A percentile compares a stretch with the other conserved stretches of the same genome.
Evolutionary conservation across 2,797 vertebrate species (phyloP).

Genomic region (Harpagifer antarcticus): DNA sequence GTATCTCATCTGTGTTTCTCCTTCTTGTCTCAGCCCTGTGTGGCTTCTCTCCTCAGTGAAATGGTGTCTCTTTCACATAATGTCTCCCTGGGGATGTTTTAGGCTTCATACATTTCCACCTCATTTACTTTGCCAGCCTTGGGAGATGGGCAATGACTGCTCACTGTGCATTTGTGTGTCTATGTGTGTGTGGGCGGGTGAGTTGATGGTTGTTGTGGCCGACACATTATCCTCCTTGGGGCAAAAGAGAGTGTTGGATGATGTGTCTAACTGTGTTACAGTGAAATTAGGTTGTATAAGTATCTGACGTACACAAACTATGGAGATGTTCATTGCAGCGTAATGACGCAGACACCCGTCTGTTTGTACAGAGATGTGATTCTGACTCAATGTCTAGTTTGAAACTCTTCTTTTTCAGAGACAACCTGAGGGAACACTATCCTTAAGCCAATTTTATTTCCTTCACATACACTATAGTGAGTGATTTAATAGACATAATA

Average conservation of each 20-base stretch:
- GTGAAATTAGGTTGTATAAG: constrained; percentile 14
- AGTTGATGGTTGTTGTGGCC: constrained; percentile 32
- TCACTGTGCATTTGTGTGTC: constrained; percentile 32
- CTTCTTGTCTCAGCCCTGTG: constrained; percentile 9
- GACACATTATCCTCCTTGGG: constrained; percentile 37
- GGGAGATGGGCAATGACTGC: constrained; percentile 39
- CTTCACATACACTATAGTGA: not conserved
- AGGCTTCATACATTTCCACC: constrained; percentile 66
- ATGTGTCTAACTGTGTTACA: constrained; percentile 23
- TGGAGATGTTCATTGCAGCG: constrained; percentile 5
- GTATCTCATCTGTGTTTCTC: constrained; percentile 20
- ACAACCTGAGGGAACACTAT: constrained; percentile 5
- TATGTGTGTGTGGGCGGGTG: constrained; percentile 20
- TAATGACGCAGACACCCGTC: not conserved
- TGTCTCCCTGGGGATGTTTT: constrained; percentile 68
- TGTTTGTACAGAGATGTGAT: not conserved
- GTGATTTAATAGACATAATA: constrained; percentile 20
- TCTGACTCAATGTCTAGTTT: not conserved
- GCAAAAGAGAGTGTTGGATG: constrained; percentile 14
- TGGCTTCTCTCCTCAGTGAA: constrained; percentile 46
- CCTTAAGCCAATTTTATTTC: not conserved
- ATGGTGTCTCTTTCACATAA: constrained; percentile 71
- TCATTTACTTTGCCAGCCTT: constrained; percentile 69
- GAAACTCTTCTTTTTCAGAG: constrained; percentile 14
- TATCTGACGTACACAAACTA: constrained; percentile 1